phyloP scores from a whole-genome alignment of 2,113 vertebrate genomes.

The Chaetodon trifascialis region DNA sequence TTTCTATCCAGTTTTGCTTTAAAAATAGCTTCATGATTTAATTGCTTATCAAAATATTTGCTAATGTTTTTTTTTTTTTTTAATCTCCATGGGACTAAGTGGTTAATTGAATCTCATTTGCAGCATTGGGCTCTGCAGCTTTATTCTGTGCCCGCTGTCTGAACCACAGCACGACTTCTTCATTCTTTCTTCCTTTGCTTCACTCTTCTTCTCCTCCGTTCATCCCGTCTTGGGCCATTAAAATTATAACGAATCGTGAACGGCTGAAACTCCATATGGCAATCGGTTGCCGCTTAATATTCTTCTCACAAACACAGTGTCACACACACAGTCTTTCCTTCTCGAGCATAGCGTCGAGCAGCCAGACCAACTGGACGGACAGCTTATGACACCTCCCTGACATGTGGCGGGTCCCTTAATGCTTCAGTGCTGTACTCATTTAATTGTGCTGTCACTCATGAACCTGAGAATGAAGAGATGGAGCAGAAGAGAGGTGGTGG shows the following conservation, averaged over 20 bases:
- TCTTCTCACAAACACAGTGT: slow-evolving; percentile 52
- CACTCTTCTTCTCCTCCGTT: slow-evolving; percentile 21
- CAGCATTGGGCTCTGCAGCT: background rate
- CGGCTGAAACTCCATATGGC: slow-evolving; percentile 48
- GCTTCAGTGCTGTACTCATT: slow-evolving; percentile 59
- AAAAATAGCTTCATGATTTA: background rate
- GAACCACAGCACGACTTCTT: slow-evolving; percentile 8
- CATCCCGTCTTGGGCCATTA: slow-evolving; percentile 45
- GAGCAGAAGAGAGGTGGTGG: slow-evolving; percentile 19
- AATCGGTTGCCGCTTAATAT: slow-evolving; percentile 60
- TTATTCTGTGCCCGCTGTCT: background rate
- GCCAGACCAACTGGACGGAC: slow-evolving; percentile 46
- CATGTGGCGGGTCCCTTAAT: slow-evolving; percentile 64
- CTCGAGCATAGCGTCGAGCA: slow-evolving; percentile 10
- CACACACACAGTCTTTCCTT: slow-evolving; percentile 7
- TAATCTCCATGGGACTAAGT: background rate
- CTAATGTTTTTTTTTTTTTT: background rate
- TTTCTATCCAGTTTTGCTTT: background rate
- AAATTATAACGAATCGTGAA: slow-evolving; percentile 57
- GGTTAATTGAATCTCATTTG: background rate
- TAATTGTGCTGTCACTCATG: slow-evolving; percentile 75
- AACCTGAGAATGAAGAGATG: slow-evolving; percentile 40
- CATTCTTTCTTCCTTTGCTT: slow-evolving; percentile 20
- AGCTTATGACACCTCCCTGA: slow-evolving; percentile 66
- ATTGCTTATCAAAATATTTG: background rate